These are phyloP conservation scores for Acanthis flammea DNA, from an alignment of 2,797 vertebrate species.

Conservation along the genomic window DNA sequence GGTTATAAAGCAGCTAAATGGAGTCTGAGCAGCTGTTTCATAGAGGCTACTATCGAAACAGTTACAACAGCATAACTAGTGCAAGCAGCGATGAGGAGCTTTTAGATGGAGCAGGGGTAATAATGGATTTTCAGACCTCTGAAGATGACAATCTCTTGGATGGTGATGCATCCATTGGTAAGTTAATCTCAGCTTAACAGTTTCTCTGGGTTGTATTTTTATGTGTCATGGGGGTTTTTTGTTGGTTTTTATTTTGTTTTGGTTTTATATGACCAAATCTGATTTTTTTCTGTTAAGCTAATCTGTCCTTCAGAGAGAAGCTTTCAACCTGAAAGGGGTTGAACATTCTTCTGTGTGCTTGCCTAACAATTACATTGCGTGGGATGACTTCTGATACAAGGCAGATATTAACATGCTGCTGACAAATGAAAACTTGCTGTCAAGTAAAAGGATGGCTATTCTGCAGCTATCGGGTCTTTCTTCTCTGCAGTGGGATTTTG, in stretches of 20 bases:
- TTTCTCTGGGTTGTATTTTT: neutral
- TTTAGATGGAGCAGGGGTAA: conserved; percentile 92
- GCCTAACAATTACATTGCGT: neutral
- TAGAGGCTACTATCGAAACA: conserved; percentile 95
- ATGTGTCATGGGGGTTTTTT: fast-evolving
- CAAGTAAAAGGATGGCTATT: neutral
- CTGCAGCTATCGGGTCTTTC: neutral
- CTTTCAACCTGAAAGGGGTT: neutral
- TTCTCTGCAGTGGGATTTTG: neutral
- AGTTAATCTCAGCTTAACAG: conserved; percentile 43
- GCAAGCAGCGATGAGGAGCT: conserved; percentile 98
- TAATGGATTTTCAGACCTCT: conserved; percentile 98
- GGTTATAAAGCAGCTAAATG: conserved; percentile 92
- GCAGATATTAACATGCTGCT: neutral
- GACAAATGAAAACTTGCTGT: neutral
- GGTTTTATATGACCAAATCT: neutral
- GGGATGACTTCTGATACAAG: neutral
- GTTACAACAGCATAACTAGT: conserved; percentile 98
- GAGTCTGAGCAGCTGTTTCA: conserved; percentile 99
- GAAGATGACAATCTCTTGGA: conserved; percentile 98
- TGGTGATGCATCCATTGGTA: conserved; percentile 93
- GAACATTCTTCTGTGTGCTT: neutral
- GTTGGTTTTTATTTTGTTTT: neutral
- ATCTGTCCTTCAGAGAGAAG: neutral
- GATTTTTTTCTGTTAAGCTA: neutral